These are phyloP conservation scores for Philereme vetulata DNA, from an alignment of 2,888 invertebrate species.

Conservation along the genomic window DNA sequence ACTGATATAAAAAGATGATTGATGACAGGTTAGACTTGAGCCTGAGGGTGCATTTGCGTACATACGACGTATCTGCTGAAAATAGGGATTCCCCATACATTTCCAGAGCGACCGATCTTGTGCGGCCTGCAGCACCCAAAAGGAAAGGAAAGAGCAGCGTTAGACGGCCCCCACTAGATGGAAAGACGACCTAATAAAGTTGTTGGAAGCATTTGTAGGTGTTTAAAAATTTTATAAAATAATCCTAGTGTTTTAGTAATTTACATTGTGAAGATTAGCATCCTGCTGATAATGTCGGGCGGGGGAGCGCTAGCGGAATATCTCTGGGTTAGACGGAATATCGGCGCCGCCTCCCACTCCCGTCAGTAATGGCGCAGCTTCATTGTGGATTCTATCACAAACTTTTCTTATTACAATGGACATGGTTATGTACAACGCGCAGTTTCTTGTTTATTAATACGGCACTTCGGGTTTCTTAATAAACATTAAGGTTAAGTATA, in stretches of 20 bases:
- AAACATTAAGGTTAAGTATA: slow-evolving; percentile 16
- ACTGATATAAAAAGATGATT: too few relatives aligned
- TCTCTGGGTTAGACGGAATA: slow-evolving; percentile 48
- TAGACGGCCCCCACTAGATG: too few relatives aligned
- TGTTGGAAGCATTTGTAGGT: too few relatives aligned
- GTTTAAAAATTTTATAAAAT: too few relatives aligned
- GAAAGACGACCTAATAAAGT: too few relatives aligned
- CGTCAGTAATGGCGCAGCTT: slow-evolving; percentile 48
- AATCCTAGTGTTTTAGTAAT: slow-evolving; percentile 33
- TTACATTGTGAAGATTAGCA: slow-evolving; percentile 68
- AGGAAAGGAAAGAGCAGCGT: too few relatives aligned
- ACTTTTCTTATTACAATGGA: slow-evolving; percentile 48
- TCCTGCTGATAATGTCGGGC: slow-evolving; percentile 55
- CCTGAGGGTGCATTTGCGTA: too few relatives aligned
- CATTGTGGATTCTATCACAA: slow-evolving; percentile 49
- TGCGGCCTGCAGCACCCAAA: too few relatives aligned
- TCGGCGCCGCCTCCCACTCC: slow-evolving; percentile 48
- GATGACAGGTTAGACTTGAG: too few relatives aligned
- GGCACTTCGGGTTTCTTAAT: slow-evolving; percentile 21
- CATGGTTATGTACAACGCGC: slow-evolving; percentile 29
- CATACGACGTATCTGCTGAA: too few relatives aligned
- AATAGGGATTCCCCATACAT: too few relatives aligned
- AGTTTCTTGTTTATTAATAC: slow-evolving; percentile 31
- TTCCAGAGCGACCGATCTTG: too few relatives aligned
- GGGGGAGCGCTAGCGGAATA: slow-evolving; percentile 58